Base-by-base conservation (phyloP, 1,140 invertebrate genomes). In the Stratiolaelaps scimitus region DNA sequence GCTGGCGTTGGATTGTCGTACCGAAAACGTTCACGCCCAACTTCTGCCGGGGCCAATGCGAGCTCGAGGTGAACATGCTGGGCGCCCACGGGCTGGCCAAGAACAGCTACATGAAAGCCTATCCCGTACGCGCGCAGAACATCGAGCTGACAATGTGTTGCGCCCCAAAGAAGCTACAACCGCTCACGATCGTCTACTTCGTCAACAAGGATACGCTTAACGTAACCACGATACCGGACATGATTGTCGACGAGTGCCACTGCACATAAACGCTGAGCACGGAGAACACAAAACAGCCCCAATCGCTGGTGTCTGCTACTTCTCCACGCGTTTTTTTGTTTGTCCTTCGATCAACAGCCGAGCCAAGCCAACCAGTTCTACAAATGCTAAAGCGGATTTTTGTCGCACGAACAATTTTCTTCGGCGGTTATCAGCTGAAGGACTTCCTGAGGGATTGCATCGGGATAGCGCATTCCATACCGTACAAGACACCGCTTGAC, bases 181-280 rank as follows among this genome's bases (percentile, higher is more conserved):
- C 53, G 53, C 34, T 60, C 15, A 60, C 26, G 15, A 60, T 60
- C 2, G 53, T 34, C 15, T 60, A 60, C 10, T 60, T 34, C 13
- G 53, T 60, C 53, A 34, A 60, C 34, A 34, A 34, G 15, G 34
- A 60, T 15, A 60, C 26, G 17, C 26, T 60, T 60, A 26, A 60
- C 23, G 26, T 29, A 2, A 29, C 53, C 17, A 60, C 53, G 26
- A 26, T 60, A 26, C 26, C 26, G 53, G 34, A 60, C 53, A 60
- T 60, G 53, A 60, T 60, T 60, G 53, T 60, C 23, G 53, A 60
- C 15, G 53, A 60, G 15, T 60, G 53, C 23, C 53, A 60, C 23
- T 60, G 53, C 23, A 34, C 53, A 29, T 60, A 34, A 60, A 26
- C 10, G 34, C 5, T 40, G 4, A 40, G 10, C 34, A 40, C 34